Percentiles rank a stretch among this genome's conserved stretches.
phyloP scores from a whole-genome alignment of 2,888 invertebrate species.

The Ophioninae sp. region DNA sequence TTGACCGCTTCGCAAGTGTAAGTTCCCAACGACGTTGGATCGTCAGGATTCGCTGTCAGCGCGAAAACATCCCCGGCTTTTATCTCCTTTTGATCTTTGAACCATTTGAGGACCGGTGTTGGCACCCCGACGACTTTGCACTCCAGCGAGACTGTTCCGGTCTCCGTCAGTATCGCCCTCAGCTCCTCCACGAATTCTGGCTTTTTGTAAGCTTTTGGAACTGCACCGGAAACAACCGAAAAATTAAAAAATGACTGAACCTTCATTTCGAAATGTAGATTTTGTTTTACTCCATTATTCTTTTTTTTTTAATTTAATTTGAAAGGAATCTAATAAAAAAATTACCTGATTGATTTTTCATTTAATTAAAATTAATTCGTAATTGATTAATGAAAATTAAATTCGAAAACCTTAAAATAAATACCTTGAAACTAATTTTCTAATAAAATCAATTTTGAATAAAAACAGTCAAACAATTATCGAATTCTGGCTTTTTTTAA shows the following conservation, averaged over 20 bases:
- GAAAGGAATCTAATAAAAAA: too few species aligned
- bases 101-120: constrained; percentile 89
- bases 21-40: constrained; percentile 92
- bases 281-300: not conserved
- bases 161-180: constrained; percentile 91
- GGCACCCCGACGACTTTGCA: constrained; percentile 97
- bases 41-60: constrained; percentile 90
- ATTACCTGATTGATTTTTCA: too few species aligned
- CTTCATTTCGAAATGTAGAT: too few species aligned
- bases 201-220: constrained; percentile 93
- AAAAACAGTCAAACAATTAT: too few species aligned
- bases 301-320: not conserved
- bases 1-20: constrained; percentile 94
- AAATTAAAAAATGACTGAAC: too few species aligned
- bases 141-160: constrained; percentile 94
- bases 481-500: constrained; percentile 93
- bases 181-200: constrained; percentile 94
- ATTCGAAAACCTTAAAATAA: too few species aligned
- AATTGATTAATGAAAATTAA: constrained; percentile 10
- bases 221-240: constrained; percentile 81
- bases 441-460: too few species aligned
- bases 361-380: not conserved
- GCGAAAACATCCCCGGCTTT: constrained; percentile 95
- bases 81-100: constrained; percentile 93
- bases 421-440: too few species aligned